These are phyloP conservation scores for Trichopria drosophilae DNA, from an alignment of 2,888 invertebrate genomes.

Conservation along the genomic window DNA sequence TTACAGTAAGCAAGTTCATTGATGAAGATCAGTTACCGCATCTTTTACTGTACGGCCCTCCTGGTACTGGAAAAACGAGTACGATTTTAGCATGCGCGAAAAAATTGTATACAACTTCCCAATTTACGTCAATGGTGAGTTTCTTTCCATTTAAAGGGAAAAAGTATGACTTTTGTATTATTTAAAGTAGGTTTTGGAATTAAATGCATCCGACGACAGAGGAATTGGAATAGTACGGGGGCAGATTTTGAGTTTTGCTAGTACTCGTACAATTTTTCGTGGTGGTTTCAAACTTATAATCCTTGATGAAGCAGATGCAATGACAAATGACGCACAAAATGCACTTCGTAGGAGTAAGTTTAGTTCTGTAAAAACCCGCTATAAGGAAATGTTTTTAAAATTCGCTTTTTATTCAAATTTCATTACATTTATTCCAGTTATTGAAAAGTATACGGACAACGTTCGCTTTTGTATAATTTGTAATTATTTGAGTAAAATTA, in stretches of 20 bases:
- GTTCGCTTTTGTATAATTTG: conserved; percentile 98
- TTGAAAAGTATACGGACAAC: conserved; percentile 99
- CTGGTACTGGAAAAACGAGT: conserved; percentile 97
- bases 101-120: conserved; percentile 84
- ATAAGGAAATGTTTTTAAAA: conserved; percentile 13
- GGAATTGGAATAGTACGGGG: conserved; percentile 95
- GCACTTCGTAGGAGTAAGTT: conserved; percentile 86
- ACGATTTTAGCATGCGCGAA: conserved; percentile 95
- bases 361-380: conserved; percentile 9
- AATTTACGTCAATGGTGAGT: conserved; percentile 91
- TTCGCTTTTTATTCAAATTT: conserved; percentile 3
- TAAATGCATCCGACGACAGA: conserved; percentile 98
- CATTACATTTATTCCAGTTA: conserved; percentile 67
- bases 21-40: conserved; percentile 91
- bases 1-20: conserved; percentile 83
- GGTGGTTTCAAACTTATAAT: conserved; percentile 94
- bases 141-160: conserved; percentile 17
- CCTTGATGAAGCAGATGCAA: conserved; percentile 98
- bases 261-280: conserved; percentile 92
- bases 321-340: conserved; percentile 99
- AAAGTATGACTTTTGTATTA: conserved; percentile 7
- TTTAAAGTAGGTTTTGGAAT: conserved; percentile 71
- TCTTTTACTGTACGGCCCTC: conserved; percentile 95
- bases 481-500: conserved; percentile 97
- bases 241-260: conserved; percentile 93